Evolutionary conservation across 1,140 invertebrate species (phyloP), one percentile per base, ranked within the genome.

Genomic region (Vollenhovia emeryi): DNA sequence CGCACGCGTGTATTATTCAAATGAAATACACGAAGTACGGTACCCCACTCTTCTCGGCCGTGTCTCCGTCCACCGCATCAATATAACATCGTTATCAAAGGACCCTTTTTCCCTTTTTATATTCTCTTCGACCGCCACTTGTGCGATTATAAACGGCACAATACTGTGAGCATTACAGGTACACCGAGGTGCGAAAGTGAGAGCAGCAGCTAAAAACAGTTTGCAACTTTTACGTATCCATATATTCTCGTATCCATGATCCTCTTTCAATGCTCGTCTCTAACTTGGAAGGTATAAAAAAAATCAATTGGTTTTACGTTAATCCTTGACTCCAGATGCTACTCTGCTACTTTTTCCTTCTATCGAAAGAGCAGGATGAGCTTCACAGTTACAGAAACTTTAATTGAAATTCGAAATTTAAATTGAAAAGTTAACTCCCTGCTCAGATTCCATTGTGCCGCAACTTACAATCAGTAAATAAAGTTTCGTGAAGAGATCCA

Each of bases 181-280:
- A 60, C 30, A n/a, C 3, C 30, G 8, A 40, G n/a, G 40, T 21
- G 2, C 21, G 21, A 40, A 21, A 7, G 18, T 15, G 21, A 50
- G 6, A 74, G 27, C 11, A 40, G 21, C 71, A 9, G 36, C 0
- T 59, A 75, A 27, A 73, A 73, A 21, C 52, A 57, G 57, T 74
- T 74, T 73, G n/a, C 71, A 74, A 50, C 52, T 74, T 74, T 74
- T 75, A 75, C 43, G 52, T 43, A 75, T 40, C 21, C 71, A 50
- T 57, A 43, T 27, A 55, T 50, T 30, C 33, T 75, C 36, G 8
- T 33, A 7, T 9, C 15, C 15, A 43, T 48, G 18, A 36, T n/a
- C n/a, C n/a, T n/a, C n/a, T n/a, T n/a, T n/a, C n/a, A n/a, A n/a
- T n/a, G n/a, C n/a, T n/a, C n/a, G n/a, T n/a, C n/a, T n/a, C n/a